Evolutionary conservation across 1,140 invertebrate genomes (phyloP).

Genomic region (Belonocnema kinseyi): DNA sequence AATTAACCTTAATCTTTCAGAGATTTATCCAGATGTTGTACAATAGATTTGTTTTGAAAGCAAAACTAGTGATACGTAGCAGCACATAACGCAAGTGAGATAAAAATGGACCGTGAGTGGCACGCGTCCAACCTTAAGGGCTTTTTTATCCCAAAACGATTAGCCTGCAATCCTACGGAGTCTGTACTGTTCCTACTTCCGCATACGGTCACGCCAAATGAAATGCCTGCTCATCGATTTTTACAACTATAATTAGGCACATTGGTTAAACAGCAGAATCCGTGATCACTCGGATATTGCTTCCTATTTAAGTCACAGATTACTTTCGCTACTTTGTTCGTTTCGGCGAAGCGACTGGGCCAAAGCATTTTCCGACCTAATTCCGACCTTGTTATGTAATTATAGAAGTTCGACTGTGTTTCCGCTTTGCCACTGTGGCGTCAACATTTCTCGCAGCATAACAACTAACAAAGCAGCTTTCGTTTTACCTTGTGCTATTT

Average conservation of each 20-base stretch:
- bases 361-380: constrained; percentile 26
- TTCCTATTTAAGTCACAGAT: constrained; percentile 31
- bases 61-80: background rate
- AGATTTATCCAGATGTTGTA: background rate
- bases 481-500: background rate
- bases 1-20: background rate
- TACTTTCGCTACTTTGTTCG: constrained; percentile 16
- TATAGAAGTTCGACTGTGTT: constrained; percentile 25
- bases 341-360: constrained; percentile 12
- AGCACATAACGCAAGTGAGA: constrained; percentile 5
- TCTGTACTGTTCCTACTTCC: constrained; percentile 36
- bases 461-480: background rate
- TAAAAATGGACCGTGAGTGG: constrained; percentile 13
- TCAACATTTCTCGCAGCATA: constrained; percentile 15
- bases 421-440: constrained; percentile 11
- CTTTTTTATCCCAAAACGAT: constrained; percentile 48
- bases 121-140: constrained; percentile 37
- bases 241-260: constrained; percentile 46
- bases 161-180: constrained; percentile 37
- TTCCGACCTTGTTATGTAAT: constrained; percentile 16
- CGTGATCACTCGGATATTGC: constrained; percentile 21
- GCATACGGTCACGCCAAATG: constrained; percentile 7
- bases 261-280: constrained; percentile 38
- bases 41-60: background rate
- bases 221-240: constrained; percentile 41